Conservation (phyloP, 2,113 vertebrate genomes). For the Grammatotria lemairii region DNA sequence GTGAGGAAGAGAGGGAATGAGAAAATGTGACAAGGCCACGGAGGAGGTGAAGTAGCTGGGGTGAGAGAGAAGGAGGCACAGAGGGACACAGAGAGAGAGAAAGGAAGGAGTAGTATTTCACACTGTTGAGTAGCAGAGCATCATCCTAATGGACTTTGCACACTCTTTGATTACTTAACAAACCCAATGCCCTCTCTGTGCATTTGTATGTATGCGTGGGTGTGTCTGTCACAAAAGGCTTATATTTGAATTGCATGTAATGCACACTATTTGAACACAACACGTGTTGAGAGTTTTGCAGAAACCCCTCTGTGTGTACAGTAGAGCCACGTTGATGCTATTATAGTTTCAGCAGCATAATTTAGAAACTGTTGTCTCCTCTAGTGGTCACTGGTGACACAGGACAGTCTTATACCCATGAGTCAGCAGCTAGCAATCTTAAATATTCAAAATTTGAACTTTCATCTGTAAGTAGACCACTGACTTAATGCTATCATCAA, state of each 20-base stretch:
- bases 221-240: background rate
- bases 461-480: background rate
- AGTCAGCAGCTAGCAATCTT: background rate
- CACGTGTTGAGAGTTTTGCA: background rate
- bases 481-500: background rate
- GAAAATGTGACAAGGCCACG: constrained; percentile 35
- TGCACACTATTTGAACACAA: background rate
- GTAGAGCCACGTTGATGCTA: background rate
- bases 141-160: background rate
- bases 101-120: background rate
- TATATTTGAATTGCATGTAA: background rate
- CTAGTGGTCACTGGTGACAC: background rate
- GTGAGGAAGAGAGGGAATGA: constrained; percentile 42
- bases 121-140: constrained; percentile 1
- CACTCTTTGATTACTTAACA: background rate
- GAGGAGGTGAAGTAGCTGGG: constrained; percentile 26
- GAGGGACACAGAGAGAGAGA: background rate
- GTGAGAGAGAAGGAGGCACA: background rate
- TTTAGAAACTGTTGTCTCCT: background rate
- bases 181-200: background rate
- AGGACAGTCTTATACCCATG: background rate
- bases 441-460: background rate
- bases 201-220: background rate
- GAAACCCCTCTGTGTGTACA: background rate
- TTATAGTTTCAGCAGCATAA: background rate